Conservation (phyloP, 2,797 vertebrate genomes). For the Todus mexicanus region DNA sequence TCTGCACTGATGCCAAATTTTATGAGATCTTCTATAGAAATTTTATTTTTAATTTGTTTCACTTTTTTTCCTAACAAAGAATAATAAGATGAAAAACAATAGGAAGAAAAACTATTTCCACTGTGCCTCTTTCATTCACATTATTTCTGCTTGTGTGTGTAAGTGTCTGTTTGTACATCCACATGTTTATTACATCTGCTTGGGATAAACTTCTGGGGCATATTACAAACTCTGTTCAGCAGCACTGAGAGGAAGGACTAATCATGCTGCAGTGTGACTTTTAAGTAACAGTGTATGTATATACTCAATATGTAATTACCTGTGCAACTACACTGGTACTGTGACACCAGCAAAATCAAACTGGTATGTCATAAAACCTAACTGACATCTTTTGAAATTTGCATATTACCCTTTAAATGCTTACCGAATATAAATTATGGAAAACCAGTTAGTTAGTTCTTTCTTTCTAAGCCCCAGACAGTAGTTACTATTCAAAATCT, state of each 20-base stretch:
- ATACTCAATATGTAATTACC: rapidly evolving
- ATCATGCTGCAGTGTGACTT: background rate
- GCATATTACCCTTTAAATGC: background rate
- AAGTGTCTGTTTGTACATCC: background rate
- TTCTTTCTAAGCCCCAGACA: background rate
- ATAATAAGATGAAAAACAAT: background rate
- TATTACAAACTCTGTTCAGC: background rate
- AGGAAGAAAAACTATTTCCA: background rate
- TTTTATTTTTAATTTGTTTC: background rate
- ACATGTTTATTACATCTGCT: background rate
- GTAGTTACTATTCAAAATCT: background rate
- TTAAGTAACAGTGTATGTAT: background rate
- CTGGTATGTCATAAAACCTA: background rate
- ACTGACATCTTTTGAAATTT: background rate
- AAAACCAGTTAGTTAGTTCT: background rate
- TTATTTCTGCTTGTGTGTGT: background rate
- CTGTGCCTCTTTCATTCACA: background rate
- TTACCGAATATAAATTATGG: background rate
- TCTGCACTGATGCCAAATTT: background rate
- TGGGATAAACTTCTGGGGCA: background rate
- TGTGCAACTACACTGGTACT: background rate
- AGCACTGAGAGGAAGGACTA: background rate
- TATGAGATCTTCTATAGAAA: background rate
- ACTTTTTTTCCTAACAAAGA: background rate
- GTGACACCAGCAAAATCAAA: no score